Base-by-base conservation (phyloP, 2,113 vertebrate species). In the Puffinus mauretanicus region DNA sequence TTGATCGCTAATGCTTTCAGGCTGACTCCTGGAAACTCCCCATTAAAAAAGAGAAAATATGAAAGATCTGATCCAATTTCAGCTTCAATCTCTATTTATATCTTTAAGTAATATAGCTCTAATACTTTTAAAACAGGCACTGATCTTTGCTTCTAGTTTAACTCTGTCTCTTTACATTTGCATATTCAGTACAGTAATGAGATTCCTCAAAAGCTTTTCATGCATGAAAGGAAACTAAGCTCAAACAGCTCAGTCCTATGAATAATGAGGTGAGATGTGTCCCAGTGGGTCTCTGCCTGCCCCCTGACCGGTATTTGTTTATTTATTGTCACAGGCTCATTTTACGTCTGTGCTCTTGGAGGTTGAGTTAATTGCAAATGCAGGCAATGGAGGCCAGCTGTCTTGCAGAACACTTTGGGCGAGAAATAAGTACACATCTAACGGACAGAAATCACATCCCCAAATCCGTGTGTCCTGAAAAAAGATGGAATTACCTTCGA, bases 171-270 rank as follows among this genome's bases (percentile, higher is more conserved):
- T 88, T 83, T 60, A 47, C 46, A 86, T 86, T 93, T 93, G 87
- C 54, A 52, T 79, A 95, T 94, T 72, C 93, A 82, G 65, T 46
- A 54, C 86, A 83, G 79, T 89, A 91, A 96, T 61, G 70, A 97
- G 61, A 91, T 85, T 93, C 70, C 49, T 95, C 81, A 93, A 86
- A 97, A 91, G 54, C 57, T 91, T 81, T 91, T 93, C 93, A 93
- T 72, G 91, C 93, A 87, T 95, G 93, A 93, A 76, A 95, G 69
- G 86, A 57, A 89, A 69, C 91, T 81, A 66, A 96, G 47, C 72
- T 96, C 60, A 42, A 81, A n/a, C 51, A 78, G 91, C 86, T 88
- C 72, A 58, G 54, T 27, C 60, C 72, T 52, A 38, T 82, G 89
- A 93, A 94, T 96, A 95, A 64, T 87, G 82, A 94, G 93, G 81